A percentile compares a stretch with the other conserved stretches of the same genome.
phyloP scores from a whole-genome alignment of 2,888 invertebrate species.

The Xestia c-nigrum region DNA sequence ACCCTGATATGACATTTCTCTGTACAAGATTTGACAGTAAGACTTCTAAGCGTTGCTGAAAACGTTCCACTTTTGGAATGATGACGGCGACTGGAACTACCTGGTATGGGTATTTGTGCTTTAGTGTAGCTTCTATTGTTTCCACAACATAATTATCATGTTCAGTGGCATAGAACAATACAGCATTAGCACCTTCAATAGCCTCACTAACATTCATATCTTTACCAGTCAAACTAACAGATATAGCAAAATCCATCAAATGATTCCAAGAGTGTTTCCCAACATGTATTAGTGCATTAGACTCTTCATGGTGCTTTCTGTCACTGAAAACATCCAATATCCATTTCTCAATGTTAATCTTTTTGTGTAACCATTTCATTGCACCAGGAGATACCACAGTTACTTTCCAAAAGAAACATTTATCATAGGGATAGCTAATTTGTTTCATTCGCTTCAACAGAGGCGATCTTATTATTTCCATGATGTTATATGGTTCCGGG shows the following conservation, averaged over 20 bases:
- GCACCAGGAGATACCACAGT: conserved; percentile 90
- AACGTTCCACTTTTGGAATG: conserved; percentile 73
- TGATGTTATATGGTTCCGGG: conserved; percentile 82
- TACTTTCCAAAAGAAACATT: conserved; percentile 91
- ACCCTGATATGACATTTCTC: conserved; percentile 80
- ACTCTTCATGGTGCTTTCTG: conserved; percentile 78
- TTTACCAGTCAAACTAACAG: conserved; percentile 80
- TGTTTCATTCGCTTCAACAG: conserved; percentile 87
- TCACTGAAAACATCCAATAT: conserved; percentile 86
- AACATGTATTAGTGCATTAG: conserved; percentile 81
- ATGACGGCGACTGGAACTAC: conserved; percentile 84
- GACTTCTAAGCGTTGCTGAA: conserved; percentile 72
- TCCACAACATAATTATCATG: conserved; percentile 72
- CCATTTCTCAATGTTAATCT: conserved; percentile 87
- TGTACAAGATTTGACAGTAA: conserved; percentile 74
- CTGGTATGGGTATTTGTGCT: conserved; percentile 83
- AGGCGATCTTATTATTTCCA: conserved; percentile 86
- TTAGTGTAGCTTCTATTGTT: conserved; percentile 78
- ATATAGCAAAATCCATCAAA: conserved; percentile 87
- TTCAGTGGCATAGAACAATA: conserved; percentile 83
- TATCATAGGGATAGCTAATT: conserved; percentile 84
- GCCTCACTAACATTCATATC: conserved; percentile 75
- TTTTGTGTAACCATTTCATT: conserved; percentile 82
- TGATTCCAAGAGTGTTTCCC: conserved; percentile 87
- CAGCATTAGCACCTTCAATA: conserved; percentile 85